Evolutionary conservation across 2,888 invertebrate genomes (phyloP).

Genomic region (Ophion ventricosus): DNA sequence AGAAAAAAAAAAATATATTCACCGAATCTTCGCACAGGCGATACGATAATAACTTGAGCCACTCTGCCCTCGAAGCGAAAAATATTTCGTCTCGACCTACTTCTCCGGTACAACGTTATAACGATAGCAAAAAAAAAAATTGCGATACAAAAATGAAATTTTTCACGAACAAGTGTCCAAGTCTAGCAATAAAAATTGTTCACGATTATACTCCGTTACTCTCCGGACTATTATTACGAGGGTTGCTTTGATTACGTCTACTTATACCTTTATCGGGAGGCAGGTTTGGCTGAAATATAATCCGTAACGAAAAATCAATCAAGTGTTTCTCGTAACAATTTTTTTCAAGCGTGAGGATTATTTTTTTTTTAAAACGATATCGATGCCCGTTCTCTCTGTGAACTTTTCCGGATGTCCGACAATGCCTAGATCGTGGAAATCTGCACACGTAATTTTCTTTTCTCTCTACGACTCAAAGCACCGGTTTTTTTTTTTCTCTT

Average conservation of each 20-base stretch:
- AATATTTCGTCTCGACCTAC: neutral
- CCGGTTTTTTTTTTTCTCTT: slow-evolving; percentile 59
- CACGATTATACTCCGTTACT: neutral
- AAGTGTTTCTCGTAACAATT: neutral
- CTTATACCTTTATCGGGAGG: neutral
- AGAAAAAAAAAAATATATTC: neutral
- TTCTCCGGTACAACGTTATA: neutral
- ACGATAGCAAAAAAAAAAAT: neutral
- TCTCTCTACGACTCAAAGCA: slow-evolving; percentile 62
- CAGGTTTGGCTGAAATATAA: slow-evolving; percentile 1
- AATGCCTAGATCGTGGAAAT: slow-evolving; percentile 21
- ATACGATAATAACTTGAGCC: neutral
- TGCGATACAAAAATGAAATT: too few relatives aligned
- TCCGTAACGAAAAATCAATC: neutral
- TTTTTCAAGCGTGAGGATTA: neutral
- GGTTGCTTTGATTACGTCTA: neutral
- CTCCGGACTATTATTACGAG: neutral
- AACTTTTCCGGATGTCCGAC: slow-evolving; percentile 38
- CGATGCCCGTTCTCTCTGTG: slow-evolving; percentile 46
- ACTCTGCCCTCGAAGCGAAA: neutral
- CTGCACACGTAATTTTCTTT: slow-evolving; percentile 52
- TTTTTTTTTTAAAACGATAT: neutral
- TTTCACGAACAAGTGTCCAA: neutral
- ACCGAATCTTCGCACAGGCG: neutral
- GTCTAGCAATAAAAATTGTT: neutral